Conservation (phyloP, 2,113 vertebrate genomes). For the Peromyscus polionotus region DNA sequence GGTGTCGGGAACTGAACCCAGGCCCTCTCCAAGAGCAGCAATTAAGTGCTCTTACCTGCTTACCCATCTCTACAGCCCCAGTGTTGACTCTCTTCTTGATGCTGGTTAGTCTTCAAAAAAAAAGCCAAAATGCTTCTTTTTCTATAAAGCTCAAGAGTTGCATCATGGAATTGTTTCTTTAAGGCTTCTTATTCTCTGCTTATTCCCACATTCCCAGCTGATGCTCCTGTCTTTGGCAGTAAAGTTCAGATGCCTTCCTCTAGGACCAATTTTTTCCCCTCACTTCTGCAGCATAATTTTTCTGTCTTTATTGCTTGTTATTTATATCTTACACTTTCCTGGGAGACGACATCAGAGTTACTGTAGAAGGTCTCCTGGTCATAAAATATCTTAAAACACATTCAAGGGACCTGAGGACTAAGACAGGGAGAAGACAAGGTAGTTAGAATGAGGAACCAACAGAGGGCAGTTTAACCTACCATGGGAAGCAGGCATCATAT, state of each 20-base stretch:
- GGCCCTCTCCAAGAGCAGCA: neutral
- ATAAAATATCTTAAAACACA: conserved; percentile 50
- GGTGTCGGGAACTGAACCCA: neutral
- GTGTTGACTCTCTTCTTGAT: neutral
- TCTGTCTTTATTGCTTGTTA: conserved; percentile 32
- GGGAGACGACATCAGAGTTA: conserved; percentile 9
- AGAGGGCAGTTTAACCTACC: conserved; percentile 14
- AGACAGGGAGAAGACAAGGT: neutral
- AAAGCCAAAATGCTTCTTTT: conserved; percentile 35
- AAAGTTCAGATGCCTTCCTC: conserved; percentile 59
- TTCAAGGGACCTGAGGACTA: conserved; percentile 18
- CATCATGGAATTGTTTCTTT: neutral
- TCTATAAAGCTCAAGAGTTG: neutral
- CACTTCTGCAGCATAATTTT: conserved; percentile 26
- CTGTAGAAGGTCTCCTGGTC: conserved; percentile 39
- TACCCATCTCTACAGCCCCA: neutral
- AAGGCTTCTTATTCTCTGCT: neutral
- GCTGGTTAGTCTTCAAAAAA: neutral
- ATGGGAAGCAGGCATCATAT: neutral
- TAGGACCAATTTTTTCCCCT: neutral
- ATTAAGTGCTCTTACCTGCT: neutral
- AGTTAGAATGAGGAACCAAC: conserved; percentile 6
- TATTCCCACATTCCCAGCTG: conserved; percentile 34
- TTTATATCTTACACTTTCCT: conserved; percentile 59
- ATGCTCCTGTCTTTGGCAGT: conserved; percentile 33